Base-by-base conservation (phyloP, 2,888 invertebrate genomes). In the Chrysina gloriosa region DNA sequence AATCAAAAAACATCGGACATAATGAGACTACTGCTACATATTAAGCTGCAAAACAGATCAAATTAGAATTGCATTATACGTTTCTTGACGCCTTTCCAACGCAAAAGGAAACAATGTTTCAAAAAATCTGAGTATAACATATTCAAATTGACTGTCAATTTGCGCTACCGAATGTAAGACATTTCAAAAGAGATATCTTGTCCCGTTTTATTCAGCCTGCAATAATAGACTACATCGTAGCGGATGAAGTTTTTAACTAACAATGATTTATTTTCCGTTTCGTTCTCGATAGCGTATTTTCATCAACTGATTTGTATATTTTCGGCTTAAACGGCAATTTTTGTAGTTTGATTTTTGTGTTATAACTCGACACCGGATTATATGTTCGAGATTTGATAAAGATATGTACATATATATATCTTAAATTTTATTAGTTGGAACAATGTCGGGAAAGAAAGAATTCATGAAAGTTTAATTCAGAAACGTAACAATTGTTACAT, bases 111-210 rank as follows among this genome's bases (percentile, higher is more conserved):
- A 34, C 21, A 54, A 54, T 54, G 34, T 31, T 54, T 54, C 36
- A 56, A 36, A 56, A 36, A 56, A 50, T 50, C 11, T 50, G 21
- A 6, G 14, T 50, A 50, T 25, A 21, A 36, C 21, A 39, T 61
- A 61, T 61, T 61, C 42, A 61, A 61, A 61, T 61, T 42, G 58
- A 29, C 58, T 61, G 58, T 61, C 58, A 61, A 61, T 61, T 42
- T 61, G 42, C 58, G 58, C 42, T 61, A 61, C 42, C 58, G 42
- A 61, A 42, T 7, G 42, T 29, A 29, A 25, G 27, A 16, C 42
- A 42, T 16, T 61, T 45, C 27, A 9, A 42, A 27, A 52, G 25
- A 58, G 42, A 21, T 39, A 58, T 58, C 39, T 42, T 58, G 11
- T 58, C 11, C 16, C 42, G 58, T 27, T 45, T 42, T 42, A 27